Base-by-base conservation (phyloP, 2,888 invertebrate genomes). In the Caenorhabditis sp. region DNA sequence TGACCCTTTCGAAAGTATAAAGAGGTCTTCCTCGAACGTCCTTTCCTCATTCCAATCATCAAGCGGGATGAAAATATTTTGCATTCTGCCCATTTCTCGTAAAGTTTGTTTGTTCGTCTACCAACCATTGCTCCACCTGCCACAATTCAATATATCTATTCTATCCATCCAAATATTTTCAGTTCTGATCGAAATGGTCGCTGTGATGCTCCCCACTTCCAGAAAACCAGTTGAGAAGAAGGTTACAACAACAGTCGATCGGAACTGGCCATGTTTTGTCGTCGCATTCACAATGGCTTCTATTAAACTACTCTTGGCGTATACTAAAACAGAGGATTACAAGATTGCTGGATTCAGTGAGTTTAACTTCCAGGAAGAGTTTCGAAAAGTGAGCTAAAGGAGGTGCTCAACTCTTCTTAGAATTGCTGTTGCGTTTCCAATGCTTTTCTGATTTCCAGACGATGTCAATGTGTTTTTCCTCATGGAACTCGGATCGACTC, bases 401-500 rank as follows among this genome's bases (percentile, higher is more conserved):
- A n/a, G n/a, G n/a, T n/a, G n/a, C n/a, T n/a, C n/a, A n/a, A n/a
- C n/a, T n/a, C n/a, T n/a, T n/a, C n/a, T n/a, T n/a, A n/a, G n/a
- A n/a, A n/a, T n/a, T n/a, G n/a, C n/a, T n/a, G n/a, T n/a, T n/a
- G n/a, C n/a, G 10, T 22, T 22, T 51, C 19, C 51, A 51, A 22
- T 2, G 3, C 0, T 38, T 38, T 44, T n/a, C n/a, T n/a, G n/a
- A n/a, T n/a, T 61, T 80, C 12, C 59, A 82, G 82, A 76, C 10
- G 66, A 82, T 35, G 51, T 68, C 38, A 82, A 82, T 47, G 68
- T 82, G 10, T 77, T 77, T 44, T 82, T 82, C 75, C 59, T 76
- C 8, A 61, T 82, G 61, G 82, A 82, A 28, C 72, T 82, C 28
- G 68, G 76, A 16, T 82, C 82, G 16, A 82, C 76, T 4, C 76